These are phyloP conservation scores for Zonotrichia leucophrys DNA, from an alignment of 2,113 vertebrate species.

Conservation along the genomic window DNA sequence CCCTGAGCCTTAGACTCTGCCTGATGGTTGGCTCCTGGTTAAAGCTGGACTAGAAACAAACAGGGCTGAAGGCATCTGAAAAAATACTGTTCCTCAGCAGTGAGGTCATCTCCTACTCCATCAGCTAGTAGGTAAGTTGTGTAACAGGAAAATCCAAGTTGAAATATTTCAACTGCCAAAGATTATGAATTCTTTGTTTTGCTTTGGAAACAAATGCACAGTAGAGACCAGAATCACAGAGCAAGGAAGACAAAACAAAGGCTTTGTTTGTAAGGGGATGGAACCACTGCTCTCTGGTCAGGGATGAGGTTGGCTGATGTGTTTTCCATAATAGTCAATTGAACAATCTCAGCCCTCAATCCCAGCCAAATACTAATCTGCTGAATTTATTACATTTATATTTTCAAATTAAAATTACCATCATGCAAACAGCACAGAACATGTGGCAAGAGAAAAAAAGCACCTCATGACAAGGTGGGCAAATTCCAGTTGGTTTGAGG, in stretches of 20 bases:
- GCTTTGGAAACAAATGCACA: slow-evolving; percentile 66
- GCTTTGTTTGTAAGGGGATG: slow-evolving; percentile 65
- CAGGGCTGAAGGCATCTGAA: neutral
- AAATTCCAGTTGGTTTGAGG: neutral
- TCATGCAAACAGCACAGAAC: slow-evolving; percentile 54
- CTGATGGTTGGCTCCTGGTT: neutral
- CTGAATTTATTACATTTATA: slow-evolving; percentile 72
- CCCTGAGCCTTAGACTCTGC: neutral
- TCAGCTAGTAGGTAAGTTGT: slow-evolving; percentile 13
- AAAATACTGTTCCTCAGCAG: neutral
- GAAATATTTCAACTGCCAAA: slow-evolving; percentile 45
- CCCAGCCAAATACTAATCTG: slow-evolving; percentile 66
- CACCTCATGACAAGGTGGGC: neutral
- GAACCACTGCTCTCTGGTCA: slow-evolving; percentile 54
- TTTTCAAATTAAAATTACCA: slow-evolving; percentile 68
- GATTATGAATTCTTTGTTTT: slow-evolving; percentile 52
- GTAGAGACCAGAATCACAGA: slow-evolving; percentile 35
- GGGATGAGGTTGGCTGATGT: slow-evolving; percentile 69
- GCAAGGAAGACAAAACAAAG: slow-evolving; percentile 59
- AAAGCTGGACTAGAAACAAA: neutral
- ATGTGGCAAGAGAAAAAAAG: neutral
- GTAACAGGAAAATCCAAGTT: slow-evolving; percentile 22
- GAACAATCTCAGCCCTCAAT: slow-evolving; percentile 59
- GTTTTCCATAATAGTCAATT: slow-evolving; percentile 66
- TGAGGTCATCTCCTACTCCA: neutral